Percentiles rank a stretch among this genome's conserved stretches.
Conservation (phyloP, 2,113 vertebrate genomes). For the Alectura lathami region DNA sequence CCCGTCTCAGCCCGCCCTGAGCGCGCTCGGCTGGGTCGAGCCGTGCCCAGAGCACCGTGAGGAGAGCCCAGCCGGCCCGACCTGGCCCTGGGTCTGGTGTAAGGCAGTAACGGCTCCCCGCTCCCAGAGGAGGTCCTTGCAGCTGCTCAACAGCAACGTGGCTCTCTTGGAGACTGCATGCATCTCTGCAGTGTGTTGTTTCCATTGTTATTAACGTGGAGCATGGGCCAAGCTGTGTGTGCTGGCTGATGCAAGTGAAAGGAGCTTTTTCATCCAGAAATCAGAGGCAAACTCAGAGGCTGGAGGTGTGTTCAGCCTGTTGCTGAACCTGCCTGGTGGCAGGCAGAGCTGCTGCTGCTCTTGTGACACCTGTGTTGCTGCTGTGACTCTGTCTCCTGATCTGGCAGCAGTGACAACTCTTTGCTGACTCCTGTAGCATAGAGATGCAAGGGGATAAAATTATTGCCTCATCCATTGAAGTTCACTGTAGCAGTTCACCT, state of each 20-base stretch:
- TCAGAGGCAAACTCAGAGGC: rapidly evolving
- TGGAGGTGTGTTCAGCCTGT: no score
- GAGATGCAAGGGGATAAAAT: not conserved
- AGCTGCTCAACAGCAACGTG: not conserved
- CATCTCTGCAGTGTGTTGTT: rapidly evolving
- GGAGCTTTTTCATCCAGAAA: not conserved
- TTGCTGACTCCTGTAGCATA: not conserved
- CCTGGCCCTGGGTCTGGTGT: no score
- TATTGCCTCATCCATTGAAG: not conserved
- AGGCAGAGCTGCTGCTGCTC: no score
- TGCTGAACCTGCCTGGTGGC: not conserved
- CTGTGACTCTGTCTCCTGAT: no score
- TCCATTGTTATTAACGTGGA: not conserved
- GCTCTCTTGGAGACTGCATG: rapidly evolving
- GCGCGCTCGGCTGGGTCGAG: no score
- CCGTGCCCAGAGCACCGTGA: rapidly evolving
- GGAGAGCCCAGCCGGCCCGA: no score
- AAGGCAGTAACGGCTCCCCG: no score
- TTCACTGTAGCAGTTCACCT: not conserved
- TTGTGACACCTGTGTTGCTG: no score
- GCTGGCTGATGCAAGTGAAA: not conserved
- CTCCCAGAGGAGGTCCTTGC: not conserved
- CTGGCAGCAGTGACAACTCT: no score
- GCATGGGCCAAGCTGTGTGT: rapidly evolving
- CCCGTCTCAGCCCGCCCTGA: no score